phyloP scores from a whole-genome alignment of 2,797 vertebrate species.

The Sebastes nivosus region DNA sequence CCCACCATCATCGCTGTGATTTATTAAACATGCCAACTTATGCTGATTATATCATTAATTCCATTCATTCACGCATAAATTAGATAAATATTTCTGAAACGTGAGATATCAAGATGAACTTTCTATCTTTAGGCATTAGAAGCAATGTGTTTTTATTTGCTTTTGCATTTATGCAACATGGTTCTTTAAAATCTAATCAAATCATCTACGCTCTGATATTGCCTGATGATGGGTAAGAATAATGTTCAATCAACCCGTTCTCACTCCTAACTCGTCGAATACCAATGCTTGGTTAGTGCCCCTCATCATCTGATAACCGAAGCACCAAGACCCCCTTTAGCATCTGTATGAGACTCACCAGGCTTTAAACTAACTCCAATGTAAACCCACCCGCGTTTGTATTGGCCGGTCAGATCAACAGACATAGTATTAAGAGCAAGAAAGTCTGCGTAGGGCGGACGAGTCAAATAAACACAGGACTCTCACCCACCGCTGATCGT shows the following conservation, averaged over 20 bases:
- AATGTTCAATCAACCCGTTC: background rate
- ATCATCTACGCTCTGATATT: background rate
- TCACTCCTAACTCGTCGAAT: fast-evolving
- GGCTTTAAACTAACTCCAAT: background rate
- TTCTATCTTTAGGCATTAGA: background rate
- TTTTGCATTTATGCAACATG: background rate
- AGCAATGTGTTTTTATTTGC: background rate
- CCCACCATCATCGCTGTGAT: background rate
- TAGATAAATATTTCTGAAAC: background rate
- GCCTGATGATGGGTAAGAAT: too few species aligned
- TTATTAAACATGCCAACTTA: background rate
- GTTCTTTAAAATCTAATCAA: background rate
- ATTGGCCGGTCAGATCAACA: fast-evolving
- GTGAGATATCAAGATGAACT: background rate
- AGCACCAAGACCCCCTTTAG: too few species aligned
- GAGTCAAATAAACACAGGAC: too few species aligned
- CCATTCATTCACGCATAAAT: slow-evolving; percentile 6
- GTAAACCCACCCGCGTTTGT: background rate
- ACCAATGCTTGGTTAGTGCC: background rate
- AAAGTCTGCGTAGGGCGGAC: background rate
- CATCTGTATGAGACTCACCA: too few species aligned
- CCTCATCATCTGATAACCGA: fast-evolving
- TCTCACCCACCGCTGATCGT: background rate
- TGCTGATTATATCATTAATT: slow-evolving; percentile 6
- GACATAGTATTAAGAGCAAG: fast-evolving